phyloP scores from a whole-genome alignment of 2,113 vertebrate species.

The Nothoprocta perdicaria region DNA sequence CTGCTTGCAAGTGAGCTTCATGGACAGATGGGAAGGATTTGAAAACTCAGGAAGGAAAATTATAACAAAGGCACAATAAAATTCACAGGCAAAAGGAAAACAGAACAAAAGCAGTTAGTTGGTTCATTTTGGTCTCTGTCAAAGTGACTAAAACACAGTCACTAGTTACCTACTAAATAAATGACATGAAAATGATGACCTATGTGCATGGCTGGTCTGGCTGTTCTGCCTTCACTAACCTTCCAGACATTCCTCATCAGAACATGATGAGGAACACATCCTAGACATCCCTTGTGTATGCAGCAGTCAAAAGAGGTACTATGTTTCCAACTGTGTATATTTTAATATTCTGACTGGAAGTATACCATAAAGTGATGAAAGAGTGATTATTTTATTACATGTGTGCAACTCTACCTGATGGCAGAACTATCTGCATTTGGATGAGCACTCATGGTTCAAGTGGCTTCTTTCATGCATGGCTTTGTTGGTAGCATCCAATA shows the following conservation, averaged over 20 bases:
- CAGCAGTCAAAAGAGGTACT: not conserved
- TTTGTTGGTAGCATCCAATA: not conserved
- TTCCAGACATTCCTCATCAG: not conserved
- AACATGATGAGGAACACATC: not conserved
- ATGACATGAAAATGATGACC: not conserved
- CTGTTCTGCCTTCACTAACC: not conserved
- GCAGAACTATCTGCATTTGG: not conserved
- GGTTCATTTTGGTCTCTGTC: not conserved
- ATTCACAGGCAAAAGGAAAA: fast-evolving
- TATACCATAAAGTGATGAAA: not conserved
- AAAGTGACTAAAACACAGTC: not conserved
- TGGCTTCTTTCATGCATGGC: not conserved
- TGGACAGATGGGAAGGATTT: not conserved
- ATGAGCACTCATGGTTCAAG: not conserved
- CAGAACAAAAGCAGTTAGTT: not conserved
- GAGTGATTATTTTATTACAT: not conserved
- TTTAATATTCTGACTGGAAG: not conserved
- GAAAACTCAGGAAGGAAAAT: not conserved
- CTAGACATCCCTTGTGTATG: not conserved
- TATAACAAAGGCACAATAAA: not conserved
- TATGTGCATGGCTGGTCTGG: not conserved
- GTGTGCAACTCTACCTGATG: not conserved
- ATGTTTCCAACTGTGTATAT: not conserved
- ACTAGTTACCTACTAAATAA: not conserved
- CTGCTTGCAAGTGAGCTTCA: not conserved